These are phyloP conservation scores for Molothrus aeneus DNA, from an alignment of 2,797 vertebrate species.

Conservation along the genomic window DNA sequence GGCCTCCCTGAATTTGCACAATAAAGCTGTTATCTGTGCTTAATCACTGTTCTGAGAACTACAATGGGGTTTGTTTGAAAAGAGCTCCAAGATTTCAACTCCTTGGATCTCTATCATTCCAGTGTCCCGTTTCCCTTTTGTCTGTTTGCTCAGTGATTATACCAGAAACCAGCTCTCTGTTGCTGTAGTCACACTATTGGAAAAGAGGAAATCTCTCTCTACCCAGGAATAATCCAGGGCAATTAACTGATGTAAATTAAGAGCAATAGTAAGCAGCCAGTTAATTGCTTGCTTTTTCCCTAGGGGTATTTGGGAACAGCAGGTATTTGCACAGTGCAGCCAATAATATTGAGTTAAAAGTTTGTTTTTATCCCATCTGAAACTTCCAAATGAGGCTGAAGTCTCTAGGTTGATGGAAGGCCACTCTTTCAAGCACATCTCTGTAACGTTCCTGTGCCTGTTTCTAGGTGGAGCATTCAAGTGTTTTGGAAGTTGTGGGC, in stretches of 20 bases:
- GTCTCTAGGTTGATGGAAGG: not conserved
- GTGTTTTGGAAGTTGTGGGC: not conserved
- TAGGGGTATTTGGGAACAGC: not conserved
- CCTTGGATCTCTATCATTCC: not conserved
- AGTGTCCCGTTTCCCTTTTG: not conserved
- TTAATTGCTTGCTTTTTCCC: slow-evolving; percentile 10
- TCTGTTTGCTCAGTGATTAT: not conserved
- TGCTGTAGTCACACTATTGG: not conserved
- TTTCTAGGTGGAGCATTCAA: not conserved
- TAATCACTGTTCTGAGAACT: slow-evolving; percentile 10
- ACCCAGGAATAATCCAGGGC: not conserved
- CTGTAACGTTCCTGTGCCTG: not conserved
- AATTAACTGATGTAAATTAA: slow-evolving; percentile 42
- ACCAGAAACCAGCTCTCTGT: not conserved
- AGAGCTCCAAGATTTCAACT: not conserved
- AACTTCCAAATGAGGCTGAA: not conserved
- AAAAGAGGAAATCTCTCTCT: slow-evolving; percentile 5
- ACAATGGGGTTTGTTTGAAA: not conserved
- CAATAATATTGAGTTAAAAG: not conserved
- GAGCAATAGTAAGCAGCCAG: not conserved
- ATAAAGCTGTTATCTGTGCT: slow-evolving; percentile 56
- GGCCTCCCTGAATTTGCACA: slow-evolving; percentile 56
- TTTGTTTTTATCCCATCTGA: not conserved
- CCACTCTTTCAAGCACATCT: not conserved
- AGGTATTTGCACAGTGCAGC: not conserved